phyloP scores from a whole-genome alignment of 2,113 vertebrate genomes.

The Serinus canaria region DNA sequence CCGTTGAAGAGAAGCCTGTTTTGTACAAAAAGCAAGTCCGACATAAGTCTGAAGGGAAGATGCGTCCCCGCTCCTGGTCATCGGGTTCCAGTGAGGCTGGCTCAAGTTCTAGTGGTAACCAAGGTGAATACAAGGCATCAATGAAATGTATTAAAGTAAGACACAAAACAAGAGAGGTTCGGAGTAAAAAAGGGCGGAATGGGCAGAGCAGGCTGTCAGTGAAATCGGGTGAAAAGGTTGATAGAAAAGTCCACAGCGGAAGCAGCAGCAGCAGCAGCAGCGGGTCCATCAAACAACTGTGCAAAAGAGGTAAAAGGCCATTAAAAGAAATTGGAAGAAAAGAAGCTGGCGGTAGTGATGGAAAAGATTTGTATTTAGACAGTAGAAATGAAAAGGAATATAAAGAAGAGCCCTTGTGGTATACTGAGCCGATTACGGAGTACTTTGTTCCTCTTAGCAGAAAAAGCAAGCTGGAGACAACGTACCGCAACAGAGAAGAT shows the following conservation, averaged over 20 bases:
- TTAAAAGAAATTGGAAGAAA: constrained; percentile 84
- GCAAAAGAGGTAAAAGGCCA: constrained; percentile 87
- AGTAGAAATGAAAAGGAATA: constrained; percentile 86
- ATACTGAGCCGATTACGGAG: constrained; percentile 95
- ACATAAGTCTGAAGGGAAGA: constrained; percentile 85
- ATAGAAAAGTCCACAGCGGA: constrained; percentile 74
- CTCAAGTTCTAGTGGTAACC: constrained; percentile 93
- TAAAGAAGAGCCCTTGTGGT: constrained; percentile 97
- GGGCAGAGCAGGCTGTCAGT: constrained; percentile 83
- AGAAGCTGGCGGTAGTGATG: constrained; percentile 78
- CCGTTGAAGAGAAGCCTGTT: constrained; percentile 74
- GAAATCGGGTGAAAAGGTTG: constrained; percentile 81
- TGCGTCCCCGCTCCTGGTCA: constrained; percentile 92
- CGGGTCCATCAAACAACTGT: constrained; percentile 81
- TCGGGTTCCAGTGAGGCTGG: constrained; percentile 97
- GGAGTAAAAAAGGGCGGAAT: constrained; percentile 83
- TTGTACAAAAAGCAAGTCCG: constrained; percentile 83
- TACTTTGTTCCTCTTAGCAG: constrained; percentile 92
- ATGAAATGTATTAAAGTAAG: constrained; percentile 84
- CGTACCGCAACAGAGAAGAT: constrained; percentile 86
- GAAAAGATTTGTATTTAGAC: constrained; percentile 78
- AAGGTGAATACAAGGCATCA: constrained; percentile 80
- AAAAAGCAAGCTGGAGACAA: constrained; percentile 96
- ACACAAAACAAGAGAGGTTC: constrained; percentile 89
- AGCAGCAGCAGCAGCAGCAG: constrained; percentile 77